Evolutionary conservation across 2,113 vertebrate species (phyloP).

Genomic region (Pomatorhinus ruficollis): DNA sequence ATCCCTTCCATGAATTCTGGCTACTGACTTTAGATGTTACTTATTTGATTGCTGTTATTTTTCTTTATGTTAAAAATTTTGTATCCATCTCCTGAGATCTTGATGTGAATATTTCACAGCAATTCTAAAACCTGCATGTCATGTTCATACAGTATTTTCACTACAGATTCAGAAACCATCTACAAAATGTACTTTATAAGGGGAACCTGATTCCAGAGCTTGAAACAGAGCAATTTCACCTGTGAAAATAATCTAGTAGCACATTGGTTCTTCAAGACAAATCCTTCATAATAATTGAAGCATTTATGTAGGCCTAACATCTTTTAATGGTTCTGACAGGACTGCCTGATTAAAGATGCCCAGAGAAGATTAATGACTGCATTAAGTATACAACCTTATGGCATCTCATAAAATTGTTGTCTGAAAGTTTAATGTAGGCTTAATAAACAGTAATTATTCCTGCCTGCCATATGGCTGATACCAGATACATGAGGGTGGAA

Average conservation of each 20-base stretch:
- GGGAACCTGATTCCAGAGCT: not conserved
- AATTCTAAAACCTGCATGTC: not conserved
- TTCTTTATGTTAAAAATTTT: not conserved
- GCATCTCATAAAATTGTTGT: slow-evolving; percentile 36
- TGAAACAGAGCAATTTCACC: not conserved
- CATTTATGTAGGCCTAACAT: not conserved
- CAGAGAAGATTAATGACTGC: slow-evolving; percentile 58
- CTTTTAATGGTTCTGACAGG: not conserved
- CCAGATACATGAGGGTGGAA: not conserved
- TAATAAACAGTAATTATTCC: slow-evolving; percentile 63
- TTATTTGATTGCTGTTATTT: not conserved
- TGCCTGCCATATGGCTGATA: slow-evolving; percentile 48
- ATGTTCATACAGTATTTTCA: not conserved
- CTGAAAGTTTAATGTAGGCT: slow-evolving; percentile 38
- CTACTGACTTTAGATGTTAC: not conserved
- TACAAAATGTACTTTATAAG: not conserved
- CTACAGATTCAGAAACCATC: not conserved
- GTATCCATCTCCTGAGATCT: not conserved
- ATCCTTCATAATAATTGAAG: not conserved
- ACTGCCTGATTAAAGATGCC: slow-evolving; percentile 29
- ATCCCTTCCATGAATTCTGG: not conserved
- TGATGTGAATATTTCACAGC: not conserved
- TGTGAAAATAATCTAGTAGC: not conserved
- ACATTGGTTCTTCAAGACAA: not conserved
- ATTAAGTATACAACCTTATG: slow-evolving; percentile 43